Evolutionary conservation across 2,113 vertebrate genomes (phyloP).

Genomic region (Etheostoma spectabile): DNA sequence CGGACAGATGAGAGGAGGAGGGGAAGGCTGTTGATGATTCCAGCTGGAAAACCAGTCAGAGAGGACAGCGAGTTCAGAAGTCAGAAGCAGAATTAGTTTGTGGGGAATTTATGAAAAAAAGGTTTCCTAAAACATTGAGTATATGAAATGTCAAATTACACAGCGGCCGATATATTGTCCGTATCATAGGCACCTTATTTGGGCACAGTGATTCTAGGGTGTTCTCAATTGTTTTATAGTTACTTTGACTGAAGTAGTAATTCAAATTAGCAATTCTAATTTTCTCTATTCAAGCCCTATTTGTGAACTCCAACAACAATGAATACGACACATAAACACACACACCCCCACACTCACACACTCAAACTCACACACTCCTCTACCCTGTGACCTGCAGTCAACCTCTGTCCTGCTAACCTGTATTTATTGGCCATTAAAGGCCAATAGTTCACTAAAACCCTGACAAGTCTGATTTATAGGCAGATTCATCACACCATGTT

Average conservation of each 20-base stretch:
- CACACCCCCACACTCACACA: neutral
- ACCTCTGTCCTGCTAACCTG: conserved; percentile 78
- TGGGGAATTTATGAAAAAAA: neutral
- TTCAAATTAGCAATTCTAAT: conserved; percentile 23
- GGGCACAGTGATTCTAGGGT: neutral
- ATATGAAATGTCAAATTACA: neutral
- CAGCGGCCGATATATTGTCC: neutral
- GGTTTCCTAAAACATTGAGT: neutral
- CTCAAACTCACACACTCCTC: conserved; percentile 41
- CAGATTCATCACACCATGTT: conserved; percentile 69
- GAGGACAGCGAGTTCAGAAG: conserved; percentile 3
- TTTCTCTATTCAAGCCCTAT: neutral
- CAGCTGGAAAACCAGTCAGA: conserved; percentile 76
- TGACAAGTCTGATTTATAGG: conserved; percentile 74
- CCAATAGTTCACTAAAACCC: conserved; percentile 68
- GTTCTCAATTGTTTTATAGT: neutral
- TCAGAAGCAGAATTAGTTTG: neutral
- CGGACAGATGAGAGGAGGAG: conserved; percentile 67
- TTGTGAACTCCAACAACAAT: conserved; percentile 11
- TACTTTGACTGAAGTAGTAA: neutral
- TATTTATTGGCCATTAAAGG: conserved; percentile 76
- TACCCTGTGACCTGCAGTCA: conserved; percentile 64
- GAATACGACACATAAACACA: neutral
- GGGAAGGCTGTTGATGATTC: conserved; percentile 39
- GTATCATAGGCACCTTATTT: neutral